phyloP scores from a whole-genome alignment of 2,113 vertebrate species.

The Chloebia gouldiae region DNA sequence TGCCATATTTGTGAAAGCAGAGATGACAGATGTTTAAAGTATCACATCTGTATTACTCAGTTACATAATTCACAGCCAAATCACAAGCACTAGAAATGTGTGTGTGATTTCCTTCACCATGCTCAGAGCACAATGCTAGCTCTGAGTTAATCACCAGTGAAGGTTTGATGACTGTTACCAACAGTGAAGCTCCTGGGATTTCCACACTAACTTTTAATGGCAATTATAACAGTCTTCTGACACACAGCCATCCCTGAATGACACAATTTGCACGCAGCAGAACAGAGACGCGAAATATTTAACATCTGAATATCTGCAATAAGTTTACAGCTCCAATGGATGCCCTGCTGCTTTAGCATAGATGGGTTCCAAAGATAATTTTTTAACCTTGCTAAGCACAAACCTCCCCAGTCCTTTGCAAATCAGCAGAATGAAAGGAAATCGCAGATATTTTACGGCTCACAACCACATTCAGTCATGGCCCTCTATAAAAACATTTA shows the following conservation, averaged over 20 bases:
- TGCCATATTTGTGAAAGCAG: background rate
- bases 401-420: background rate
- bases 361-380: background rate
- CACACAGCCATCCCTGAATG: background rate
- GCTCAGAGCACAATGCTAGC: background rate
- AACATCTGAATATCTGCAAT: background rate
- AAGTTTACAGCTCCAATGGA: background rate
- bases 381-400: conserved; percentile 30
- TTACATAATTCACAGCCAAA: background rate
- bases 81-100: background rate
- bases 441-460: conserved; percentile 3
- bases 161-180: background rate
- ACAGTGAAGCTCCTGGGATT: background rate
- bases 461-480: background rate
- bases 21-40: background rate
- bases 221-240: background rate
- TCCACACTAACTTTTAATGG: background rate
- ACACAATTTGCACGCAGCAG: background rate
- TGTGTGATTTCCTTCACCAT: background rate
- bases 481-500: conserved; percentile 14
- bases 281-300: background rate
- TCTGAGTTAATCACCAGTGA: background rate
- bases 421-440: conserved; percentile 11
- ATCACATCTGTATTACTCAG: background rate
- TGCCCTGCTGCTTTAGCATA: background rate